Percentiles rank a stretch among this genome's conserved stretches.
Conservation (phyloP, 2,113 vertebrate species). For the Malurus alboscapulatus region DNA sequence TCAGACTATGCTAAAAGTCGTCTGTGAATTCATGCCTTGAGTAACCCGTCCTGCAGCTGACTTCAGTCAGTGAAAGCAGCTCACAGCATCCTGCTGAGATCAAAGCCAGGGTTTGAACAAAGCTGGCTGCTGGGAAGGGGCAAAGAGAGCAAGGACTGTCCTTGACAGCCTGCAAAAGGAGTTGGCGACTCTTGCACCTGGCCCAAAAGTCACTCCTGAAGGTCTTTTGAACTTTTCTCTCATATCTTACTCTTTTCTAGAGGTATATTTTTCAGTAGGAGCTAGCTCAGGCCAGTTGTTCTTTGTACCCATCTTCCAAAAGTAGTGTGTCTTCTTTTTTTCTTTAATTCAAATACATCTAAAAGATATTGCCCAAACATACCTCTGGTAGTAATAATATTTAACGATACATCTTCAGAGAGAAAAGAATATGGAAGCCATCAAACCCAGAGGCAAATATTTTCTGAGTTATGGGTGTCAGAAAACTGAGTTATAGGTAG, state of each 20-base stretch:
- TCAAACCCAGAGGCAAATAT: conserved; percentile 52
- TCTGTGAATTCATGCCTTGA: neutral
- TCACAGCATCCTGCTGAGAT: neutral
- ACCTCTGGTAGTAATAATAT: conserved; percentile 45
- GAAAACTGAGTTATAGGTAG: conserved; percentile 35
- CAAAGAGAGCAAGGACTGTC: neutral
- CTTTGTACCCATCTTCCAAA: neutral
- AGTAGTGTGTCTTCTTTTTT: neutral
- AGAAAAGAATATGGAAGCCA: conserved; percentile 41
- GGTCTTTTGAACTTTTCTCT: neutral
- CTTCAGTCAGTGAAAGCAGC: neutral
- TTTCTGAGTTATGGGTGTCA: conserved; percentile 37
- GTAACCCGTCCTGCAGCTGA: neutral
- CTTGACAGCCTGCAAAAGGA: neutral
- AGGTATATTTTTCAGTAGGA: neutral
- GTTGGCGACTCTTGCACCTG: neutral
- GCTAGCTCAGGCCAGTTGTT: neutral
- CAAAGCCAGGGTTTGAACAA: neutral
- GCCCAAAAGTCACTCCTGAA: neutral
- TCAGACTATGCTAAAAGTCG: neutral
- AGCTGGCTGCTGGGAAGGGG: neutral
- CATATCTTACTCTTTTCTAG: neutral
- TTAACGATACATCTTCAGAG: conserved; percentile 16
- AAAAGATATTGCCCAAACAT: conserved; percentile 14
- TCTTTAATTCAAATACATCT: neutral